Base-by-base conservation (phyloP, 2,888 invertebrate genomes). In the Brenthis hecate region DNA sequence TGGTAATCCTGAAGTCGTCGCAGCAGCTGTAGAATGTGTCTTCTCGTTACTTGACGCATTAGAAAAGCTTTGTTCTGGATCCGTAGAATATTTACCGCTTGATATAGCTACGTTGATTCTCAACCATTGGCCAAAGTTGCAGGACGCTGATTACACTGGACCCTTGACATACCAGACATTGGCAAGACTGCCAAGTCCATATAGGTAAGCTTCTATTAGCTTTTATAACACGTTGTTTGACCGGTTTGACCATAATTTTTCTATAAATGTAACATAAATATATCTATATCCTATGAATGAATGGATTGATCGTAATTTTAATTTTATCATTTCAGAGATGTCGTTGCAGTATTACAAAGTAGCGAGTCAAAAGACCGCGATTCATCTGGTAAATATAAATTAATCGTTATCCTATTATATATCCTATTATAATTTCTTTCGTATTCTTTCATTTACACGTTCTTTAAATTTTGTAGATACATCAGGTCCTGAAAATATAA, bases 81-180 rank as follows among this genome's bases (percentile, higher is more conserved):
- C 96, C 5, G 74, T 77, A 0, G 89, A 90, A 48, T 89, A 86
- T 62, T 63, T 92, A 47, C 69, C 82, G 0, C 72, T 81, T 0
- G 92, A 91, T 1, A 74, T 83, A 0, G 85, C 86, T 0, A 66
- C 83, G 0, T 93, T 95, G 13, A 94, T 96, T 2, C 94, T 96
- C 75, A 87, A 85, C 8, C 94, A 96, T 67, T 96, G 96, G 89
- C 92, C 94, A 0, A 94, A 94, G 70, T 82, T 96, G 5, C 94
- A 95, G 68, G 95, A 96, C 73, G 95, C 95, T 13, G 97, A 97
- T 83, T 97, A 97, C 78, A 95, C 96, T 13, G 97, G 97, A 5
- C 97, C 97, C 0, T 83, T 97, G 66, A 97, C 97, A 32, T 97
- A 97, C 82, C 97, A 97, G 83, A 96, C 96, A 13, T 94, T 97